These are phyloP conservation scores for Drosophila ironensis DNA, from an alignment of 1,140 invertebrate species.

Conservation along the genomic window DNA sequence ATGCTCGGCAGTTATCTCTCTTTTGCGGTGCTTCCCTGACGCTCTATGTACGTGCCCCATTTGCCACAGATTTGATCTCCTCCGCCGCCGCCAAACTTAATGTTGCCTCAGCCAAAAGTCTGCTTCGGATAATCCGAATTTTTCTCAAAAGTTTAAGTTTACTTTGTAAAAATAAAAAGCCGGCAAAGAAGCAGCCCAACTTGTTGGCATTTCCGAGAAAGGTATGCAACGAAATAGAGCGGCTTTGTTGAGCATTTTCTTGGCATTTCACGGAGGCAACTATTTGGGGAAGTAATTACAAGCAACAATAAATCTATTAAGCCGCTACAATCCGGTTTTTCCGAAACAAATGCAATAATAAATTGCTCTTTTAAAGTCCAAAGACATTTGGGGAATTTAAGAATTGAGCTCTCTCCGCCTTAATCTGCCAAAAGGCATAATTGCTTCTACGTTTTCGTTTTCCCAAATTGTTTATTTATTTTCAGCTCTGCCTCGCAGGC, in stretches of 20 bases:
- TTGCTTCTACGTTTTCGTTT: neutral
- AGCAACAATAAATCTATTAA: too few relatives aligned
- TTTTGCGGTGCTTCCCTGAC: neutral
- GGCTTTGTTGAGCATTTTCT: too few relatives aligned
- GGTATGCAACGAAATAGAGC: too few relatives aligned
- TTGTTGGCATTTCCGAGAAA: neutral
- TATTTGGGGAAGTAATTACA: too few relatives aligned
- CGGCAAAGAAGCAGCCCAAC: neutral
- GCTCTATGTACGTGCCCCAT: slow-evolving; percentile 12
- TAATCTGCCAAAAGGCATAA: neutral
- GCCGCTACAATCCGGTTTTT: too few relatives aligned
- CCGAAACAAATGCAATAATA: too few relatives aligned
- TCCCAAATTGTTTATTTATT: neutral
- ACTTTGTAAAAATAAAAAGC: neutral
- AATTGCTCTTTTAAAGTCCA: too few relatives aligned
- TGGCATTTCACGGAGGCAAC: too few relatives aligned
- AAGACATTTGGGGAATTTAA: neutral
- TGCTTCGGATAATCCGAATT: slow-evolving; percentile 10
- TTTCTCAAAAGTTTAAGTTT: slow-evolving; percentile 2
- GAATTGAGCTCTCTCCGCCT: neutral
- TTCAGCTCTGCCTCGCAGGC: neutral
- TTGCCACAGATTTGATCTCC: slow-evolving; percentile 35
- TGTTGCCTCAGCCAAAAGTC: slow-evolving; percentile 7
- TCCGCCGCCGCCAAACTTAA: slow-evolving; percentile 22
- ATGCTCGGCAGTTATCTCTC: slow-evolving; percentile 27